A percentile compares a stretch with the other conserved stretches of the same genome.
Conservation (phyloP, 2,113 vertebrate genomes). For the Xenopus tropicalis region UCB_Xtro_10.0 CM004449.2:67748501-67749000, state of each 20-base stretch:
- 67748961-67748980: slow-evolving; percentile 94
- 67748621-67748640: not conserved
- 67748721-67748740: not conserved
- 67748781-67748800: not conserved
- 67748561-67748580: no score
- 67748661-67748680: not conserved
- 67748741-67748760: no score
- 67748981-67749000: slow-evolving; percentile 91
- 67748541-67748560: no score
- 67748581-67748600: no score
- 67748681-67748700: not conserved
- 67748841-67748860: not conserved
- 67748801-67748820: not conserved
- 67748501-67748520: no score
- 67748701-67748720: not conserved
- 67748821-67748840: not conserved
- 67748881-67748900: not conserved
- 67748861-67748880: not conserved
- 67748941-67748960: slow-evolving; percentile 92
- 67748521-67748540: no score
- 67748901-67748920: not conserved
- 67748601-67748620: no score
- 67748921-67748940: slow-evolving; percentile 64
- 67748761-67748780: not conserved
- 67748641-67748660: not conserved